phyloP scores from a whole-genome alignment of 2,113 vertebrate species.

The Heliornis fulica region DNA sequence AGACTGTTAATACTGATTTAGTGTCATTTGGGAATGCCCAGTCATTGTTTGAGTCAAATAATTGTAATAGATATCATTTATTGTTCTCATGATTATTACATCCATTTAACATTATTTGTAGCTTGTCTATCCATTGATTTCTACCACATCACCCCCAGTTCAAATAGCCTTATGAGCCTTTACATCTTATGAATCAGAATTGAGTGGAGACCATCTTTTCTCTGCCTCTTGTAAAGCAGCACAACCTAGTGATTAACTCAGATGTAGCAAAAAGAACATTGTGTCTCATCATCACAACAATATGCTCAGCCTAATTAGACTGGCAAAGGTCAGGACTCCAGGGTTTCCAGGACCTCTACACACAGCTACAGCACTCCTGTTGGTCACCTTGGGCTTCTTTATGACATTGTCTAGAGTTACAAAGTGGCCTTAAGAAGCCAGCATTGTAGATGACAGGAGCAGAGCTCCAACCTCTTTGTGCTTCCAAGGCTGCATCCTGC shows the following conservation, averaged over 20 bases:
- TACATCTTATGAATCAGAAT: neutral
- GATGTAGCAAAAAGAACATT: neutral
- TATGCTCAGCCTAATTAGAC: neutral
- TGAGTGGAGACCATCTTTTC: neutral
- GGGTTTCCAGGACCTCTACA: neutral
- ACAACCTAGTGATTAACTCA: neutral
- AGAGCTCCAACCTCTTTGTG: neutral
- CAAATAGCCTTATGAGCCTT: neutral
- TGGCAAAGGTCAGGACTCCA: neutral
- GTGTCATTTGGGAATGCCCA: neutral
- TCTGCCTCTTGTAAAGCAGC: neutral
- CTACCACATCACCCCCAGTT: neutral
- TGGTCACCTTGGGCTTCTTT: neutral
- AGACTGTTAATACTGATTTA: neutral
- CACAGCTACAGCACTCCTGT: neutral
- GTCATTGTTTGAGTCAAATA: neutral
- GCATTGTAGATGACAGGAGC: neutral
- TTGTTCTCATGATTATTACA: neutral
- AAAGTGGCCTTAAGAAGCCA: neutral
- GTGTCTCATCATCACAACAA: neutral
- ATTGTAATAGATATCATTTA: accelerated
- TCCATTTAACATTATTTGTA: neutral
- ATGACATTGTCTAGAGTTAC: neutral
- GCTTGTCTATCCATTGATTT: neutral
- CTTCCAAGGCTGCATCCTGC: neutral